A percentile compares a stretch with the other conserved stretches of the same genome.
Conservation (phyloP, 2,888 invertebrate genomes). For the Augiades crinisus region DNA sequence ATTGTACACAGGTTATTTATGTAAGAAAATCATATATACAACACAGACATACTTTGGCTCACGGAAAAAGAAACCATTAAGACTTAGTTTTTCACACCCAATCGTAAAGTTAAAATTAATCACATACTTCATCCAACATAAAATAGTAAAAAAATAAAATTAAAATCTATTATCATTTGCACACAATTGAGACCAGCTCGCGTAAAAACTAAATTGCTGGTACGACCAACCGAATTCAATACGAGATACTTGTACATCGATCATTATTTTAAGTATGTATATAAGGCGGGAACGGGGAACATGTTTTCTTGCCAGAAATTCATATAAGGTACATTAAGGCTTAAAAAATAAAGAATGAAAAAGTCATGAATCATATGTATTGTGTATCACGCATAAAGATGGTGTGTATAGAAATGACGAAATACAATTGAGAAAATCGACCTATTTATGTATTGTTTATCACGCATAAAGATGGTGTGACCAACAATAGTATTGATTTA, state of each 20-base stretch:
- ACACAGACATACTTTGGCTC: too few species aligned
- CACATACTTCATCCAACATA: background rate
- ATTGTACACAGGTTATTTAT: too few species aligned
- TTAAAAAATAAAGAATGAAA: too few species aligned
- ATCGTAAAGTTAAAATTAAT: background rate
- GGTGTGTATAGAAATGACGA: too few species aligned
- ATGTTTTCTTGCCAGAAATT: background rate
- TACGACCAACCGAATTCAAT: slow-evolving; percentile 4
- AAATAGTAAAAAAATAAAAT: slow-evolving; percentile 3
- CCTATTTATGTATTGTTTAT: too few species aligned
- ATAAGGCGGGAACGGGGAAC: slow-evolving; percentile 17
- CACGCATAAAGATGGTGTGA: too few species aligned
- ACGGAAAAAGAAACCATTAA: too few species aligned
- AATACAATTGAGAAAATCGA: too few species aligned
- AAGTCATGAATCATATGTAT: too few species aligned
- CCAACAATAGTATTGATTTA: too few species aligned
- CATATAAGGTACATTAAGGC: background rate
- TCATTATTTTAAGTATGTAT: slow-evolving; percentile 9
- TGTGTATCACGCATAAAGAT: too few species aligned
- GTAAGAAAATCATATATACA: too few species aligned
- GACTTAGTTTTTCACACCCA: background rate
- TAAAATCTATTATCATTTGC: slow-evolving; percentile 4
- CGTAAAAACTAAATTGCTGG: slow-evolving; percentile 10
- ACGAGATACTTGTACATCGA: background rate
- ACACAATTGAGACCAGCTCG: slow-evolving; percentile 21